These are phyloP conservation scores for Rhabditophanes sp. DNA, from an alignment of 2,888 invertebrate species.

Conservation along the genomic window DNA sequence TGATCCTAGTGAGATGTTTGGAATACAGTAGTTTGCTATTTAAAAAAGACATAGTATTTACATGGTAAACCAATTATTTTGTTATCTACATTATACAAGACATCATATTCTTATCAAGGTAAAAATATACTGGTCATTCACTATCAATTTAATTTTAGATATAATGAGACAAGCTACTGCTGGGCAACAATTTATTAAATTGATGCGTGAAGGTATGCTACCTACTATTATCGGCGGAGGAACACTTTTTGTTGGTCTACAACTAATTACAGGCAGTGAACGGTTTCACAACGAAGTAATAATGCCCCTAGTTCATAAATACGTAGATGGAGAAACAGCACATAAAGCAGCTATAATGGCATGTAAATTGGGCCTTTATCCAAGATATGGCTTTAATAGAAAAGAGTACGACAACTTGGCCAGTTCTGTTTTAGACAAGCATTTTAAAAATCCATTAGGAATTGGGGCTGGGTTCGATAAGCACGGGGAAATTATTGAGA, in stretches of 20 bases:
- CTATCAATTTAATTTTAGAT: no score
- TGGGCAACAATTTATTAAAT: no score
- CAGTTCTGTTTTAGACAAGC: conserved; percentile 43
- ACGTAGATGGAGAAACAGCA: conserved; percentile 31
- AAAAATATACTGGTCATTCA: no score
- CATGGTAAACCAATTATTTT: no score
- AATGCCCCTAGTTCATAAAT: conserved; percentile 31
- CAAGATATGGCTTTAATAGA: conserved; percentile 24
- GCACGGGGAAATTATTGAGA: conserved; percentile 72
- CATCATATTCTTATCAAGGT: no score
- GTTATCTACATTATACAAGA: no score
- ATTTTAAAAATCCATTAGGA: conserved; percentile 70
- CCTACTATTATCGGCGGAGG: conserved; percentile 14
- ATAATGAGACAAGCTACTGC: no score
- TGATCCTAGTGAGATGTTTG: no score
- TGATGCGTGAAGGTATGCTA: no score
- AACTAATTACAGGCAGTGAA: conserved; percentile 25
- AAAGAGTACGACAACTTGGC: conserved; percentile 33
- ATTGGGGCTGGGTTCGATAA: conserved; percentile 98
- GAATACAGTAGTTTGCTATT: no score
- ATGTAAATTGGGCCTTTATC: conserved; percentile 29
- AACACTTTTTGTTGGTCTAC: conserved; percentile 15
- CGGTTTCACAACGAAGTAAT: conserved; percentile 27
- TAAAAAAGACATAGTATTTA: no score
- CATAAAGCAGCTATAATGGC: conserved; percentile 27